Percentiles rank a stretch among this genome's conserved stretches.
phyloP scores from a whole-genome alignment of 2,888 invertebrate genomes.

The Erebia epiphron region DNA sequence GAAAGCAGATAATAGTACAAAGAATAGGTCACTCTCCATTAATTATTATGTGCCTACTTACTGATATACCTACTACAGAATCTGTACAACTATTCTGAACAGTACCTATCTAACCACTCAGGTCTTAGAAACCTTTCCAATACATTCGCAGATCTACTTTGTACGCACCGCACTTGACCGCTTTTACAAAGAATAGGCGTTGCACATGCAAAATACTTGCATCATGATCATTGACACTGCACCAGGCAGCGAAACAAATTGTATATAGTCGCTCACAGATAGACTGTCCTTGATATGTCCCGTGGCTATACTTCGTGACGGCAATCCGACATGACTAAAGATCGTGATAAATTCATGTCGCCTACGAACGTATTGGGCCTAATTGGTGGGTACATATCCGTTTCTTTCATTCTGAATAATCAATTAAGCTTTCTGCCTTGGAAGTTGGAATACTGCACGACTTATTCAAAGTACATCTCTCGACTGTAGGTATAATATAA shows the following conservation, averaged over 20 bases:
- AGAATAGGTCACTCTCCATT: no score
- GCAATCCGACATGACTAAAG: constrained; percentile 43
- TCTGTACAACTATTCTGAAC: no score
- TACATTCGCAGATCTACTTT: constrained; percentile 5
- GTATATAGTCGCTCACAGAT: constrained; percentile 37
- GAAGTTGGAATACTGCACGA: no score
- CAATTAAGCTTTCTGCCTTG: not conserved
- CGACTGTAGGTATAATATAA: no score
- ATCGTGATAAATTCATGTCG: constrained; percentile 58
- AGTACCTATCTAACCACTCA: not conserved
- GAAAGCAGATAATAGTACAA: no score
- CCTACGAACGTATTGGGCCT: constrained; percentile 27
- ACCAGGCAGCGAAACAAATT: constrained; percentile 34
- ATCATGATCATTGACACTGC: constrained; percentile 32
- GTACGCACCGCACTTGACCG: constrained; percentile 24
- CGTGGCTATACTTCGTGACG: constrained; percentile 56
- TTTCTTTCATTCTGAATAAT: constrained; percentile 4
- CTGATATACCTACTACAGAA: no score
- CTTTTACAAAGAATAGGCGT: constrained; percentile 26
- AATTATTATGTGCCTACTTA: no score
- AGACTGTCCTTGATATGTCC: constrained; percentile 44
- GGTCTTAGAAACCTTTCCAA: not conserved
- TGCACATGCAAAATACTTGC: constrained; percentile 35
- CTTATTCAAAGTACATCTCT: no score
- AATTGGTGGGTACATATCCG: constrained; percentile 11